Evolutionary conservation across 92 coral and sea anemone species (phyloP), one percentile per base, ranked within the genome.

Genomic region (Phymanthus crucifer): DNA sequence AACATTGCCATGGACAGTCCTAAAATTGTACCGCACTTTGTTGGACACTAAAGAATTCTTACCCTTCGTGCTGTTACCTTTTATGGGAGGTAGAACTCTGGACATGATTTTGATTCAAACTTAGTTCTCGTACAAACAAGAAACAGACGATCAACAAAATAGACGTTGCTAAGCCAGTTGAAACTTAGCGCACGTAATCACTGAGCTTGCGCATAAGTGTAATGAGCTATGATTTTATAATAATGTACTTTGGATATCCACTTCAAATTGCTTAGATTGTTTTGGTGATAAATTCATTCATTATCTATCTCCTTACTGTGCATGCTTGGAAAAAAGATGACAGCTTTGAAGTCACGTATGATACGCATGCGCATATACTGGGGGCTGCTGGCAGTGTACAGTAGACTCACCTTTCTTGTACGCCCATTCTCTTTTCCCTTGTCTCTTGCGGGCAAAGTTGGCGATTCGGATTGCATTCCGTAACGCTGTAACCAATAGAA

Each of bases 41-140:
- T n/a, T n/a, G n/a, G n/a, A n/a, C n/a, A n/a, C n/a, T n/a, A n/a
- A n/a, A 54, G 1, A 54, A 11, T 66, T 66, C 71, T 66, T 29
- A 66, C 71, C 71, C 4, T 66, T 34, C 2, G 34, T 17, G 8
- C 14, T 29, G 36, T 34, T 66, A 19, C 21, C 32, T 66, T 66
- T 66, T 66, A 66, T 66, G n/a, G 71, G 71, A 31, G 71, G 18
- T 34, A 66, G 40, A 66, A 12, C 37, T 32, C 21, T 66, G 35
- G 32, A 66, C 71, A 66, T 66, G 71, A 54, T 54, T 54, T 31
- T 9, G 71, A 66, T 29, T 66, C 37, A 21, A 4, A 1, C 48
- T 43, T 54, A 1, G 3, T 10, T 50, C n/a, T 21, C n/a, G 7
- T 54, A 54, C n/a, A 54, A 21, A 2, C 64, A 21, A 21, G 23